A percentile compares a stretch with the other conserved stretches of the same genome.
These are phyloP conservation scores for Ceryle rudis DNA, from an alignment of 2,797 vertebrate genomes.

Conservation along the genomic window DNA sequence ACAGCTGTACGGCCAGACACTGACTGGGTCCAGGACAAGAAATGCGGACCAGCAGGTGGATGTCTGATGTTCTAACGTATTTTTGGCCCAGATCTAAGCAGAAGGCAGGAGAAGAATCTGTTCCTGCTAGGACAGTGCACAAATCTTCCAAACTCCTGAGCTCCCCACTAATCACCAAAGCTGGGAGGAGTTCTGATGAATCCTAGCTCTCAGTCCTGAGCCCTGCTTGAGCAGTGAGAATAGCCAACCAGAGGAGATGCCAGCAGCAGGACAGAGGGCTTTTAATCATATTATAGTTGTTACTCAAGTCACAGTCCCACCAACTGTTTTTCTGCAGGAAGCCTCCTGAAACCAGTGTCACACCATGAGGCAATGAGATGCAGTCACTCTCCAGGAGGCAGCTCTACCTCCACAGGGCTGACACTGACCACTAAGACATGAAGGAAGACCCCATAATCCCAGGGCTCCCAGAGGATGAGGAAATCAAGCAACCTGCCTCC, in stretches of 20 bases:
- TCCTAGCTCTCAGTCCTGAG: not conserved
- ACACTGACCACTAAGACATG: rapidly evolving
- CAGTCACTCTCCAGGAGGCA: rapidly evolving
- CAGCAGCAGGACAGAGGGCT: not conserved
- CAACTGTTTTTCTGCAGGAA: not conserved
- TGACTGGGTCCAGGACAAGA: rapidly evolving
- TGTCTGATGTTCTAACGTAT: not conserved
- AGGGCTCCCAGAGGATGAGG: not conserved
- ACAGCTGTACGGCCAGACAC: not conserved
- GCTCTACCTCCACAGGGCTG: not conserved
- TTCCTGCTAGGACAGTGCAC: not conserved
- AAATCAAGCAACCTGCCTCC: not conserved
- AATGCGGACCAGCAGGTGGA: not conserved
- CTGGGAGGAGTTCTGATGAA: not conserved
- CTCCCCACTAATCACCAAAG: not conserved
- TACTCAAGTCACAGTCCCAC: not conserved
- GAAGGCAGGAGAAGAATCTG: not conserved
- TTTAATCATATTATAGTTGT: rapidly evolving
- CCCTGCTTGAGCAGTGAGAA: not conserved
- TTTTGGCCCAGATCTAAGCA: not conserved
- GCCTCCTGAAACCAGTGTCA: not conserved
- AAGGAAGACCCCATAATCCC: rapidly evolving
- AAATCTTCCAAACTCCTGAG: not conserved
- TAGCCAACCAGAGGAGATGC: not conserved
- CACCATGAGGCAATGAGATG: not conserved